Evolutionary conservation across 2,888 invertebrate genomes (phyloP), one percentile per base, ranked within the genome.

Genomic region (Lordiphosa fenestrarum): DNA sequence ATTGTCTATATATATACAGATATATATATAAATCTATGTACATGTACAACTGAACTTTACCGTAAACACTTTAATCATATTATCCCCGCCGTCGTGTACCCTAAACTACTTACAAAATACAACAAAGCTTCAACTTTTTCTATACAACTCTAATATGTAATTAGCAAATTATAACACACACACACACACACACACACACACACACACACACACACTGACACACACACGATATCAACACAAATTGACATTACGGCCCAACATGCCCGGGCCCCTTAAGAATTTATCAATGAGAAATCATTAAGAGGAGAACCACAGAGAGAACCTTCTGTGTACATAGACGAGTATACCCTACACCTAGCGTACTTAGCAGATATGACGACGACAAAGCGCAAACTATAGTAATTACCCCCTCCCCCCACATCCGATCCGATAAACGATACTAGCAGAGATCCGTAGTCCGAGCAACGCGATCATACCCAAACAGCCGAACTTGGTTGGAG

Each of bases 51-150:
- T 65, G 70, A 68, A 66, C 60, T 58, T 65, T 66, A 64, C 63
- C 69, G 60, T 53, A 66, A 67, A 69, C 69, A 76, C 81, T 83
- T 83, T 83, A 86, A 84, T 86, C 86, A 86, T 85, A 77, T 84
- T 84, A 86, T 84, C 86, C 86, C 86, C 86, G 86, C 86, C 86
- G 86, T 85, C 86, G 84, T 85, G 74, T 86, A 86, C 86, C 86
- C 85, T 81, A 74, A 69, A 69, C 58, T 73, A 80, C 56, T 66
- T 71, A 69, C 44, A 39, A 58, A 58, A 50, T 55, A 49, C 67
- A 47, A 56, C 25, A 56, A 69, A 54, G 82, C 70, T 80, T 80
- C 73, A 73, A 64, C 69, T 72, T 76, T 75, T 76, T 78, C 71
- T 66, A 76, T 61, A 65, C 60, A 61, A 64, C 53, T 71, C 71